A percentile compares a stretch with the other conserved stretches of the same genome.
Conservation (phyloP, 2,888 invertebrate species). For the Callyntrura sp. region DNA sequence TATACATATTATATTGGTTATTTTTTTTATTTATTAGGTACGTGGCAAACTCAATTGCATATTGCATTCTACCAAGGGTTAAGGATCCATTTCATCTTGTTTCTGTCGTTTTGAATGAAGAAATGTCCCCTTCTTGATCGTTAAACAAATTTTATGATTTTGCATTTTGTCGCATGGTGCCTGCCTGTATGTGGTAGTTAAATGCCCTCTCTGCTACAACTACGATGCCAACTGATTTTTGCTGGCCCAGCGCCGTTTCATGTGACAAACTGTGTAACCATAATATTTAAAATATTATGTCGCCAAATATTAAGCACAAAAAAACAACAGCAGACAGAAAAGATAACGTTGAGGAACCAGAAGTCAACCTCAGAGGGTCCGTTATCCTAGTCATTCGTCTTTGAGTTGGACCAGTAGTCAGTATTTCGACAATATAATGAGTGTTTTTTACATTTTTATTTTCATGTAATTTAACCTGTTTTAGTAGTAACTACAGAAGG, state of each 20-base stretch:
- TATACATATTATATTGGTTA: too few species aligned
- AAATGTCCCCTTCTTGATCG: constrained; percentile 34
- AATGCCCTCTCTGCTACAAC: neutral
- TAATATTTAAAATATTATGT: constrained; percentile 28
- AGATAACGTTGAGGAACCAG: constrained; percentile 27
- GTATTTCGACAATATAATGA: constrained; percentile 36
- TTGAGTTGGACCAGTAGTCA: constrained; percentile 28
- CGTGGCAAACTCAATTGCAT: too few species aligned
- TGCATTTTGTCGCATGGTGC: neutral
- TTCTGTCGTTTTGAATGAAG: constrained; percentile 18
- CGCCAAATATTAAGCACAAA: constrained; percentile 19
- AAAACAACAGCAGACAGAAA: neutral
- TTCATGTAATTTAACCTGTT: constrained; percentile 57
- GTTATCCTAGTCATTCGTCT: constrained; percentile 47
- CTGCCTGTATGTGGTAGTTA: neutral
- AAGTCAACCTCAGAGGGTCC: constrained; percentile 39
- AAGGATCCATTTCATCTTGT: constrained; percentile 6
- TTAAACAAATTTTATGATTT: constrained; percentile 44
- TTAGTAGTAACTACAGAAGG: neutral
- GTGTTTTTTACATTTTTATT: constrained; percentile 15
- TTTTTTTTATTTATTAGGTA: too few species aligned
- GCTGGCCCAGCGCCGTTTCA: constrained; percentile 63
- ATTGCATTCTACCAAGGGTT: constrained; percentile 6
- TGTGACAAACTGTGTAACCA: constrained; percentile 47
- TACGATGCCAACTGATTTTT: constrained; percentile 59